Conservation (phyloP, 2,888 invertebrate genomes). For the Drepana falcataria region DNA sequence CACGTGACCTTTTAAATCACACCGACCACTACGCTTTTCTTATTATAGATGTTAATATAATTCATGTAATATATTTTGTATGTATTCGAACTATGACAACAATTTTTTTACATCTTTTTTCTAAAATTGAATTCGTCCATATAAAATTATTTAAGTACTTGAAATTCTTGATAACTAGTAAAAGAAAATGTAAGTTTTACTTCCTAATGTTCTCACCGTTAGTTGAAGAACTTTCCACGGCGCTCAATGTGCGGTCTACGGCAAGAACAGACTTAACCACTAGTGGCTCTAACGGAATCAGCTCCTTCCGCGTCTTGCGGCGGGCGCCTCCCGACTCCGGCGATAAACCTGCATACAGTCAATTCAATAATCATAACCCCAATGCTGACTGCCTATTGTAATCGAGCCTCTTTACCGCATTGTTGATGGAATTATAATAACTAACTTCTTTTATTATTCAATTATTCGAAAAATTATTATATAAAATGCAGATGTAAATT, state of each 20-base stretch:
- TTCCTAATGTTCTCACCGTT: neutral
- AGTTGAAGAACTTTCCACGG: neutral
- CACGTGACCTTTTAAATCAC: too few relatives aligned
- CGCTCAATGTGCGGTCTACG: slow-evolving; percentile 13
- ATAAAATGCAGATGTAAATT: too few relatives aligned
- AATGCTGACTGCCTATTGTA: neutral
- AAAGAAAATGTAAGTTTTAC: neutral
- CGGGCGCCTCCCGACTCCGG: slow-evolving; percentile 10
- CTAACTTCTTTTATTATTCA: too few relatives aligned
- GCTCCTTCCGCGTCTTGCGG: slow-evolving; percentile 30
- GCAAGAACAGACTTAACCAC: slow-evolving; percentile 16
- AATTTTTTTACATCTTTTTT: too few relatives aligned
- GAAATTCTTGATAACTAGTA: neutral
- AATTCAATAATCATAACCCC: slow-evolving; percentile 1
- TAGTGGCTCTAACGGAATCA: slow-evolving; percentile 23
- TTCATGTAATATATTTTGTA: too few relatives aligned
- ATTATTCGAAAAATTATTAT: too few relatives aligned
- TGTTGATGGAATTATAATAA: neutral
- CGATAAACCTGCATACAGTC: slow-evolving; percentile 4
- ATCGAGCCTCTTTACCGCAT: neutral
- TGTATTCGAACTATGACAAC: too few relatives aligned
- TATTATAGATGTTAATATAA: too few relatives aligned
- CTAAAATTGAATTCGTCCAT: too few relatives aligned
- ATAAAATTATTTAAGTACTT: too few relatives aligned
- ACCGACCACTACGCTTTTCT: too few relatives aligned